phyloP scores from a whole-genome alignment of 2,888 invertebrate genomes.

The Monoplex corrugatus region DNA sequence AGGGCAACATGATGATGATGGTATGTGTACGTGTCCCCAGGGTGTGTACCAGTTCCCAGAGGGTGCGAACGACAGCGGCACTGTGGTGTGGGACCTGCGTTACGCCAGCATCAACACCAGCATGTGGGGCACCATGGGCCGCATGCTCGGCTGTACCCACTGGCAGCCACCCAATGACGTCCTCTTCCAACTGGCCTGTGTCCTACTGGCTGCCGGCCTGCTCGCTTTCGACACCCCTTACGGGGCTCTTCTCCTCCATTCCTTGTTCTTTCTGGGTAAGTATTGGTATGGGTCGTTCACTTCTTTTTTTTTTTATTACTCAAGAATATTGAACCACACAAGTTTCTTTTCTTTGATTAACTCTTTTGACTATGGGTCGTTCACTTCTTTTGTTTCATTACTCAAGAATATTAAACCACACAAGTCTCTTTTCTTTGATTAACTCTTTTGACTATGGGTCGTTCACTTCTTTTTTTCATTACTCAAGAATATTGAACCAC shows the following conservation, averaged over 20 bases:
- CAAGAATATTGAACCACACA: no score
- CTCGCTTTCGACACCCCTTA: conserved; percentile 90
- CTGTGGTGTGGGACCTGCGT: conserved; percentile 40
- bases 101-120: conserved; percentile 19
- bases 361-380: no score
- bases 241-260: conserved; percentile 92
- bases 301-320: no score
- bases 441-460: no score
- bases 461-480: no score
- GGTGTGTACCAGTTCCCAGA: background rate
- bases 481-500: no score
- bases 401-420: no score
- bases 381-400: no score
- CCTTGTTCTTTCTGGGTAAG: conserved; percentile 89
- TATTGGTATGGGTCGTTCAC: no score
- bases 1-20: background rate
- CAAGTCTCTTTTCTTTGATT: no score
- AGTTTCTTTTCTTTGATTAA: no score
- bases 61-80: conserved; percentile 5
- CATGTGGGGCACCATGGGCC: conserved; percentile 27
- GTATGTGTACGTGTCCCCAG: background rate
- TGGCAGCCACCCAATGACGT: conserved; percentile 90
- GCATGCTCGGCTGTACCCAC: conserved; percentile 83
- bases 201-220: conserved; percentile 90
- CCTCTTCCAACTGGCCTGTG: conserved; percentile 89